Evolutionary conservation across 1,140 invertebrate species (phyloP).

Genomic region (Penaeus japonicus): DNA sequence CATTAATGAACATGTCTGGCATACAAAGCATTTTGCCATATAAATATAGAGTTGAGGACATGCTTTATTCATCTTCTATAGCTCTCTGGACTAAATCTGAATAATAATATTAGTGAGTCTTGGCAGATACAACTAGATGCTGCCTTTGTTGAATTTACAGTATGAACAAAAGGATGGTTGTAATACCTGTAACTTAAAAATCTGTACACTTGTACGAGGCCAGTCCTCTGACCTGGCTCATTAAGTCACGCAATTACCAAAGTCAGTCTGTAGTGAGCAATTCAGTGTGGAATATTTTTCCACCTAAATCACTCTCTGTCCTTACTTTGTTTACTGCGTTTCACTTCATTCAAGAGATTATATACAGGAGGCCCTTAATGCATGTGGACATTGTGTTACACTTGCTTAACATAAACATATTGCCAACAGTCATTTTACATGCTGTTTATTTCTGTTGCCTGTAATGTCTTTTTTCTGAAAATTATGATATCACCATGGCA

Average conservation of each 20-base stretch:
- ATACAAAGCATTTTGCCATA: conserved; percentile 41
- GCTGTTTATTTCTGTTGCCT: too few species aligned
- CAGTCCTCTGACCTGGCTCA: conserved; percentile 16
- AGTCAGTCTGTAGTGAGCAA: not conserved
- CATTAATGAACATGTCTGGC: conserved; percentile 37
- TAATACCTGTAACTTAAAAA: conserved; percentile 41
- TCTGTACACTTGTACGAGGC: conserved; percentile 45
- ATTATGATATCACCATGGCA: too few species aligned
- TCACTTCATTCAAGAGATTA: too few species aligned
- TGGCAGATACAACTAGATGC: not conserved
- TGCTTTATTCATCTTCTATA: conserved; percentile 18
- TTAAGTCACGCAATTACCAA: conserved; percentile 9
- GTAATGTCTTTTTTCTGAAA: too few species aligned
- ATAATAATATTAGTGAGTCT: conserved; percentile 28
- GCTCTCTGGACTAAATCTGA: conserved; percentile 38
- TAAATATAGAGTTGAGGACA: conserved; percentile 32
- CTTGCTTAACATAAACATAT: too few species aligned
- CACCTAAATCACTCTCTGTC: too few species aligned
- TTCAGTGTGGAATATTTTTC: not conserved
- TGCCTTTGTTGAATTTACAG: conserved; percentile 23
- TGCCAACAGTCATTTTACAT: too few species aligned
- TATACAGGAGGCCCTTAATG: too few species aligned
- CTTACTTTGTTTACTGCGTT: too few species aligned
- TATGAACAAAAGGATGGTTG: conserved; percentile 33
- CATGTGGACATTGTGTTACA: too few species aligned